Evolutionary conservation across 2,888 invertebrate species (phyloP).

Genomic region (Watsonalla binaria): DNA sequence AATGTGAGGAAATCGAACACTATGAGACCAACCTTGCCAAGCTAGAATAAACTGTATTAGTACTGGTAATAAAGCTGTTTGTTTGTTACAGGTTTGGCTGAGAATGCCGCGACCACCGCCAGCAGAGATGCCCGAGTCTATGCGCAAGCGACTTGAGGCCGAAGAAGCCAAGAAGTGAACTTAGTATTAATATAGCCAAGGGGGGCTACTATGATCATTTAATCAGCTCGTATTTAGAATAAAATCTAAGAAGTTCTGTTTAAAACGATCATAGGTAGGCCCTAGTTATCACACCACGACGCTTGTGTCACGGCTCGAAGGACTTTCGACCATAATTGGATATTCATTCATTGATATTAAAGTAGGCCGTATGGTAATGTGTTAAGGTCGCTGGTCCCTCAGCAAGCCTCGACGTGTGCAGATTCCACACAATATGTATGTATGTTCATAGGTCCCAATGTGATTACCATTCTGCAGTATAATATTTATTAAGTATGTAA

Average conservation of each 20-base stretch:
- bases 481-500: slow-evolving; percentile 27
- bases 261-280: too few relatives aligned
- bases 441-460: slow-evolving; percentile 23
- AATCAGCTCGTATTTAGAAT: too few relatives aligned
- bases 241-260: too few relatives aligned
- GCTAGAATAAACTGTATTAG: background rate
- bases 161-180: slow-evolving; percentile 60
- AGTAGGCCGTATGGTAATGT: slow-evolving; percentile 17
- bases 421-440: slow-evolving; percentile 33
- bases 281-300: slow-evolving; percentile 1
- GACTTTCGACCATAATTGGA: slow-evolving; percentile 4
- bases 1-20: slow-evolving; percentile 37
- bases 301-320: slow-evolving; percentile 3
- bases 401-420: slow-evolving; percentile 20
- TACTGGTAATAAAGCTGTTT: background rate
- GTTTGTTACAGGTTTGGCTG: slow-evolving; percentile 75
- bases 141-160: slow-evolving; percentile 84
- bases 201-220: too few relatives aligned
- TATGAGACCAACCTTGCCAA: slow-evolving; percentile 32
- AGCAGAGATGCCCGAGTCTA: slow-evolving; percentile 95
- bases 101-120: slow-evolving; percentile 97
- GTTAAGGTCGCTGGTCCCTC: slow-evolving; percentile 11
- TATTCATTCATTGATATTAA: slow-evolving; percentile 16
- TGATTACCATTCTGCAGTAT: slow-evolving; percentile 43
- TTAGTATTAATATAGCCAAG: slow-evolving; percentile 8